Conservation (phyloP, 2,888 invertebrate genomes). For the Alcis repandata region DNA sequence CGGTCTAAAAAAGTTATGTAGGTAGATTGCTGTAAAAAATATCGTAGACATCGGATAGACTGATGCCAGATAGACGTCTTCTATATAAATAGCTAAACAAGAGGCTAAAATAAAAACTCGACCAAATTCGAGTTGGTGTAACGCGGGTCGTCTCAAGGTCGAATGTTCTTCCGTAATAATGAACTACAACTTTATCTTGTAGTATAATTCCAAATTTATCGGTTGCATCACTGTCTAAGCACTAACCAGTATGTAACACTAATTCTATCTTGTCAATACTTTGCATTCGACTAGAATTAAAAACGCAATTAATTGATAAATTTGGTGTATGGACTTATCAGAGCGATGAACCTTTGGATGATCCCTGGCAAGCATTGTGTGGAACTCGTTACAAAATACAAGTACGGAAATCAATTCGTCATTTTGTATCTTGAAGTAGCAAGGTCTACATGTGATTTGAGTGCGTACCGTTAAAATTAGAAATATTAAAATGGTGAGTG, state of each 20-base stretch:
- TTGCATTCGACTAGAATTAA: not conserved
- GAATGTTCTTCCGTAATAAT: not conserved
- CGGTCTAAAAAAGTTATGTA: too few species aligned
- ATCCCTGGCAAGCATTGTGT: not conserved
- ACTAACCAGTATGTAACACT: too few species aligned
- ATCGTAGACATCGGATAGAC: too few species aligned
- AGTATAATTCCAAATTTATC: too few species aligned
- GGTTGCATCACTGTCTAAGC: too few species aligned
- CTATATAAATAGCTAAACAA: not conserved
- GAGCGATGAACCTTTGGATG: not conserved
- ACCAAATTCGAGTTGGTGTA: not conserved
- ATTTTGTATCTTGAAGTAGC: constrained; percentile 5
- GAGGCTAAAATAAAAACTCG: not conserved
- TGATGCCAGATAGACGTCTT: not conserved
- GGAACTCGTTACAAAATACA: not conserved
- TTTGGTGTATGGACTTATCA: not conserved
- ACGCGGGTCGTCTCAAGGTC: not conserved
- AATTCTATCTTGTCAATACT: not conserved
- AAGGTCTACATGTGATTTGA: constrained; percentile 5
- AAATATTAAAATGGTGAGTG: constrained; percentile 1
- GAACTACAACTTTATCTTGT: not conserved
- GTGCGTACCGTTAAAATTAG: not conserved
- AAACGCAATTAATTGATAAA: not conserved
- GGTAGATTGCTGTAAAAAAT: too few species aligned
- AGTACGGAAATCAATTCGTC: not conserved